Base-by-base conservation (phyloP, 64 coral and sea anemone genomes). In the Platygyra sinensis region DNA sequence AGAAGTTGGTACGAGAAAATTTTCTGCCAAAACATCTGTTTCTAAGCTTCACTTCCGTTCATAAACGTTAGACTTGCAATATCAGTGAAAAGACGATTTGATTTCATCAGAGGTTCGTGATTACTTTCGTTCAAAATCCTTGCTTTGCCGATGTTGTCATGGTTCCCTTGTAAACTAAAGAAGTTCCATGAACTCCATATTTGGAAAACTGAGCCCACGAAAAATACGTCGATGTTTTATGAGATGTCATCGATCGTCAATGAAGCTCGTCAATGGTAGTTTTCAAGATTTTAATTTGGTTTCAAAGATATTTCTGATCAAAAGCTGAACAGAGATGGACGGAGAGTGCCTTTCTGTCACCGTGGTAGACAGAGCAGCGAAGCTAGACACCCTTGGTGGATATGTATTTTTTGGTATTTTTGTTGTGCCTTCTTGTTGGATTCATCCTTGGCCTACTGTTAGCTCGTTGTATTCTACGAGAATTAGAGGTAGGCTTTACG, bases 401-500 rank as follows among this genome's bases (percentile, higher is more conserved):
- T 91, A 89, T 73, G 95, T 96, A 73, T 96, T 96, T n/a, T 30
- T 85, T 96, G 76, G 88, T 89, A 8, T 96, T 96, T 72, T 69
- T 96, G 46, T 65, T 86, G 0, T 80, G 90, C 72, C 49, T 96
- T 16, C 15, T 96, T 11, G 46, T 96, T 55, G 95, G 95, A 73
- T 82, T 94, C 8, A 4, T 96, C 17, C 79, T 96, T 83, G 78
- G 88, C 16, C 52, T 88, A 1, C 84, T 96, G 17, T 91, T 96
- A 42, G 87, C 87, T 11, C 89, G 95, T 50, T 96, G 86, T 83
- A 88, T 96, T 55, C 75, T 96, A 38, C 75, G 95, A 69, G 91
- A 96, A 88, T 52, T 96, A 31, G 95, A 96, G 92, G 95, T 78
- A 27, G 12, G 32, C 29, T 49, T 9, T 8, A 57, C 5, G 28